Conservation (phyloP, 2,797 vertebrate species). For the Taeniopygia guttata region DNA sequence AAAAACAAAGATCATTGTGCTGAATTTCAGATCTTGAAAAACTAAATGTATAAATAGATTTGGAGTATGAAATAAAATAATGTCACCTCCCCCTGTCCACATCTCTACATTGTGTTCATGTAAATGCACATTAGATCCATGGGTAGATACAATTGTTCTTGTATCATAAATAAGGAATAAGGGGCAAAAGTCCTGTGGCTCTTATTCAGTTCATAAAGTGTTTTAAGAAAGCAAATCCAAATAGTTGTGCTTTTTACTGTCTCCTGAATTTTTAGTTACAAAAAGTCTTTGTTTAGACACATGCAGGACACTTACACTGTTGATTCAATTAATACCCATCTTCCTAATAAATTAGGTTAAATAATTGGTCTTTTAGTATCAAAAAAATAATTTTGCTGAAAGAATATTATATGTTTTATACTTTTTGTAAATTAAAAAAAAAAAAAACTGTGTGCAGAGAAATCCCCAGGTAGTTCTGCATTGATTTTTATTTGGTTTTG, state of each 20-base stretch:
- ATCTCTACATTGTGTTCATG: accelerated
- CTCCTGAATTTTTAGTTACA: not conserved
- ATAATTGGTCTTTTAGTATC: not conserved
- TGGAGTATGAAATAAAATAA: not conserved
- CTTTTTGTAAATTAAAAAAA: not conserved
- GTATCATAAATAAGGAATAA: not conserved
- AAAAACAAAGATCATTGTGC: not conserved
- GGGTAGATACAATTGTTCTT: not conserved
- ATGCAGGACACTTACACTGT: not conserved
- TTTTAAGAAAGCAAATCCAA: not conserved
- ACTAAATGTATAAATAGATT: not conserved
- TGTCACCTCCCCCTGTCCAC: not conserved
- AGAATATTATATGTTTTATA: not conserved
- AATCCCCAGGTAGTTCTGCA: not conserved
- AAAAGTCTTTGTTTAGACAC: not conserved
- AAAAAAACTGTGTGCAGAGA: not conserved
- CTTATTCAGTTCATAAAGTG: not conserved
- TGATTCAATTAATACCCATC: not conserved
- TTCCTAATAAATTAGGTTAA: not conserved
- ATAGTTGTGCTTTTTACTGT: not conserved
- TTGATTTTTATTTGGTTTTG: not conserved
- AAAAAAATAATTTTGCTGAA: not conserved
- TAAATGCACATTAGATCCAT: accelerated
- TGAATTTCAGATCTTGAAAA: not conserved
- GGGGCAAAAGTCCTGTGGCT: not conserved